Evolutionary conservation across 2,888 invertebrate species (phyloP), one percentile per base, ranked within the genome.

Genomic region (Agonopterix alstromeriana): DNA sequence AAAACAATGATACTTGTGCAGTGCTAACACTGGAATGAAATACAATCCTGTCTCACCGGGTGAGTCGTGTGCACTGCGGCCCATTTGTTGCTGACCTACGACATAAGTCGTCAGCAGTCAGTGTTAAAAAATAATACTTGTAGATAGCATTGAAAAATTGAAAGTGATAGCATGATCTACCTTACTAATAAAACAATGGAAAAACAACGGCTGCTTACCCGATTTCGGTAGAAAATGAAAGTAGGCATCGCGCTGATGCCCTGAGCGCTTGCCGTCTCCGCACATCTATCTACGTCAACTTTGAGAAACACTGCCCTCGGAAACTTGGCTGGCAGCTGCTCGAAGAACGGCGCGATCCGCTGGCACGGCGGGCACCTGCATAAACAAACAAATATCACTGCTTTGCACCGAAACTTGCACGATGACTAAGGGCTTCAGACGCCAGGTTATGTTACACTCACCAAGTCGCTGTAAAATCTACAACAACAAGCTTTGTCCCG

Each of bases 191-290:
- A 3, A 47, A 14, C 8, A 3, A 36, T 11, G 10, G 27, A 7
- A 27, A 27, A 27, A 27, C 27, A n/a, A n/a, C 27, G 7, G 7
- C 27, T 0, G 27, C 46, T 55, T 77, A 93, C 93, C 73, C 93
- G 91, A 76, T 95, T 98, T 61, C 95, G 93, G 77, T 96, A 98
- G 73, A 99, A 97, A 60, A 98, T 93, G 73, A 99, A 99, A 0
- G 99, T 99, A 17, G 99, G 99, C 98, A 99, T 98, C 0, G 98
- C 97, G 49, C 94, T 94, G 41, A 99, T 95, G 48, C 96, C 96
- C 73, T 98, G 95, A 10, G 92, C 90, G 27, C 94, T 92, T 1
- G 98, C 97, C 8, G 96, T 95, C 61, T 96, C 97, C 61, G 94
- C 93, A 66, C 97, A 98, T 79, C 94, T 93, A 71, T 99, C 98